A percentile compares a stretch with the other conserved stretches of the same genome.
phyloP scores from a whole-genome alignment of 2,797 vertebrate genomes.

The Tinamus major region DNA sequence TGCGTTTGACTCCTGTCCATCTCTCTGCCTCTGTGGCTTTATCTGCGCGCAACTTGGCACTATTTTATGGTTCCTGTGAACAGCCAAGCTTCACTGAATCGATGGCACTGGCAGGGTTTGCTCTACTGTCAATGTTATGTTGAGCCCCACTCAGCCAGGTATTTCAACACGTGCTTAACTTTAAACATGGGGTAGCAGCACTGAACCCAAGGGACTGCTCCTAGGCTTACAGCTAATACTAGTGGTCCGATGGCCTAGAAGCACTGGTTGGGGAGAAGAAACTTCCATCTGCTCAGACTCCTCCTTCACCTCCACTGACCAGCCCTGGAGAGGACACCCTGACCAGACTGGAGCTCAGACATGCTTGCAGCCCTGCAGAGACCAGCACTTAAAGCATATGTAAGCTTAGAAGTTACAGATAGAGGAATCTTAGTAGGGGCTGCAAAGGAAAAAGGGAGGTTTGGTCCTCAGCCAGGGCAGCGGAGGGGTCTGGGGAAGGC shows the following conservation, averaged over 20 bases:
- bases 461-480: conserved; percentile 49
- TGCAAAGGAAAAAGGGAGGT: not conserved
- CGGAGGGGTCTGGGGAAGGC: conserved; percentile 24
- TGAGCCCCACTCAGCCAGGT: not conserved
- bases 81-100: not conserved
- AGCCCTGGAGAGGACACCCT: not conserved
- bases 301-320: not conserved
- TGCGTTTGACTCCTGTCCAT: conserved; percentile 55
- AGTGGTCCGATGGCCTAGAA: not conserved
- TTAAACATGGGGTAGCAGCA: not conserved
- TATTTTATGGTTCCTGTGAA: not conserved
- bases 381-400: not conserved
- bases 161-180: conserved; percentile 1
- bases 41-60: not conserved
- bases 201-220: not conserved
- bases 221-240: not conserved
- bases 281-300: not conserved
- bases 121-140: not conserved
- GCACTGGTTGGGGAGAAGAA: not conserved
- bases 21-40: not conserved
- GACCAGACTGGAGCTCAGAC: not conserved
- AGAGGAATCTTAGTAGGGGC: conserved; percentile 35
- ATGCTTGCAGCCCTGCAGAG: not conserved
- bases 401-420: not conserved
- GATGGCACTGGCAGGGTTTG: not conserved